Evolutionary conservation across 2,113 vertebrate species (phyloP).

Genomic region (Vidua macroura): DNA sequence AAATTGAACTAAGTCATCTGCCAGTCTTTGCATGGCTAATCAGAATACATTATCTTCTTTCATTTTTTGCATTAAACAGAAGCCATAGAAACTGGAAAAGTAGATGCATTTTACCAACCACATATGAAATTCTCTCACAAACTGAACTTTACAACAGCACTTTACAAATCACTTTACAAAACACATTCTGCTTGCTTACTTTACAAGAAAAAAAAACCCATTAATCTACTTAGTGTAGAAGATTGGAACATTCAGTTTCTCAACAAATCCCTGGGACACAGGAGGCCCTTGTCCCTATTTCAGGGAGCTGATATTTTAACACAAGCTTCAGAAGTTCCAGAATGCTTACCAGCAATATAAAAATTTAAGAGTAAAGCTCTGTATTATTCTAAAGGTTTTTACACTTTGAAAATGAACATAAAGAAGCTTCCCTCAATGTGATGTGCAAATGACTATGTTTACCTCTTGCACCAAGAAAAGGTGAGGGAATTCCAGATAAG

Average conservation of each 20-base stretch:
- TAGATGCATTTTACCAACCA: neutral
- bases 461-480: neutral
- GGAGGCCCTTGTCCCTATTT: neutral
- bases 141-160: neutral
- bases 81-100: neutral
- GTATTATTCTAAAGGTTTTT: neutral
- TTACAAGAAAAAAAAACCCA: neutral
- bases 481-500: slow-evolving; percentile 19
- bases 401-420: neutral
- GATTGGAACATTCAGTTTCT: neutral
- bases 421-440: neutral
- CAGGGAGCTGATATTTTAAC: neutral
- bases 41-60: neutral
- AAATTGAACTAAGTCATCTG: neutral
- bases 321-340: neutral
- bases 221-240: neutral
- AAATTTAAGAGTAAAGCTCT: neutral
- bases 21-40: neutral
- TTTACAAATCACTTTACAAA: neutral
- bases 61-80: neutral
- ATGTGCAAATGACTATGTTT: neutral
- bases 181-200: neutral
- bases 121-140: neutral
- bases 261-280: neutral
- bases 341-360: neutral